Evolutionary conservation across 1,140 invertebrate genomes (phyloP), one percentile per base, ranked within the genome.

Genomic region (Laupala kohalensis): DNA sequence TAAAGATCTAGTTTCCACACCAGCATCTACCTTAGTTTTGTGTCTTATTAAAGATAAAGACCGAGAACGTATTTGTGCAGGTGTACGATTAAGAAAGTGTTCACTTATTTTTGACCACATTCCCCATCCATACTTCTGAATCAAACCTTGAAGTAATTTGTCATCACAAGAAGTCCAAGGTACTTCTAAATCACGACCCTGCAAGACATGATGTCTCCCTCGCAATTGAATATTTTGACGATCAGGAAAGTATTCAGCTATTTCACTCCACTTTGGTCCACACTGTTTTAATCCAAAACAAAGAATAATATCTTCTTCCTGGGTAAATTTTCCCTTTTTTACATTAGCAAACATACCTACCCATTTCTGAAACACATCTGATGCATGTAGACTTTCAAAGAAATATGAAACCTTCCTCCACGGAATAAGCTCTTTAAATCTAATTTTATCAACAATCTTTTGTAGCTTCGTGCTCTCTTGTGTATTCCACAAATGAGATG

Each of bases 221-320:
- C 81, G 82, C 1, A 87, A 76, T 74, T 88, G 87, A 1, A 80
- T 74, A 12, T 80, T 75, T 0, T 84, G 82, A 53, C 86, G 80
- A 69, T 83, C 75, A 2, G 84, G 84, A 74, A 87, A 81, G 3
- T 77, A 76, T 4, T 80, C 76, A 0, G 83, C 77, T 72, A 86
- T 83, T 74, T 81, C 82, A 62, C 75, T 74, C 69, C 86, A 90
- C 75, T 88, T 83, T 1, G 74, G 76, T 2, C 88, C 88, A 79
- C 85, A 89, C 72, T 86, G 84, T 12, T 82, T 78, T 0, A 86
- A 80, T 71, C 85, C 85, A n/a, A 85, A 80, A 5, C 85, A 74
- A 3, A 91, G 78, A 23, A 86, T 80, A 9, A 84, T 75, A 76
- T 90, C 88, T 79, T 90, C 89, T 70, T 84, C 84, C 9, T 78